Base-by-base conservation (phyloP, 2,113 vertebrate species). In the Dicaeum eximium region DNA sequence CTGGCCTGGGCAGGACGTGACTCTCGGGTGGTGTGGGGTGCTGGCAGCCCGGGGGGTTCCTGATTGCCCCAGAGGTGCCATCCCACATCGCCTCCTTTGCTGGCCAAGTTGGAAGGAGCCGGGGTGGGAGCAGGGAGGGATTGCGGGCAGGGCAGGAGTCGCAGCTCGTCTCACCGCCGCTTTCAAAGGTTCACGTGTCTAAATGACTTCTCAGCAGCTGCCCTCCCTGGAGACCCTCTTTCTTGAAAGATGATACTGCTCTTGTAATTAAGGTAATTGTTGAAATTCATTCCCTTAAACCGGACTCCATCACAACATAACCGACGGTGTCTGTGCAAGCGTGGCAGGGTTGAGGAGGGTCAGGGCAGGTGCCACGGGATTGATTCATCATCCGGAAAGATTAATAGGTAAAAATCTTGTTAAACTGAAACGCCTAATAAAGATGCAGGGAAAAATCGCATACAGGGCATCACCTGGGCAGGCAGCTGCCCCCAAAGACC, bases 221-320 rank as follows among this genome's bases (percentile, higher is more conserved):
- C 82, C 91, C 75, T 97, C 94, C 82, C 94, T 31, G 72, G 92
- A 83, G 95, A 95, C 54, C 30, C 0, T 9, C 88, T 88, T 54
- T 35, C 67, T 84, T 92, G 92, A 97, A 95, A 95, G 92, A 94
- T 90, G 92, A 90, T 54, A 58, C 75, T 0, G 24, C 92, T 95
- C 58, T 86, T 70, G 67, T 94, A 96, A 94, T 97, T 94, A 95
- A 95, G 82, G 80, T 93, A 95, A 97, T 95, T 92, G 94, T 90
- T 90, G 80, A 83, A 97, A 95, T 95, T 92, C 54, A 90, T 82
- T 93, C 67, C 60, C 71, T 92, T 92, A 88, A 80, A 80, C 50
- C 2, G 11, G 82, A 93, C 48, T 62, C 64, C 51, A 45, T 69
- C 81, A 65, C 80, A 86, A 74, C 74, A 93, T 90, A 95, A 83